Evolutionary conservation across 1,140 invertebrate species (phyloP).

Genomic region (Aphidius gifuensis): DNA sequence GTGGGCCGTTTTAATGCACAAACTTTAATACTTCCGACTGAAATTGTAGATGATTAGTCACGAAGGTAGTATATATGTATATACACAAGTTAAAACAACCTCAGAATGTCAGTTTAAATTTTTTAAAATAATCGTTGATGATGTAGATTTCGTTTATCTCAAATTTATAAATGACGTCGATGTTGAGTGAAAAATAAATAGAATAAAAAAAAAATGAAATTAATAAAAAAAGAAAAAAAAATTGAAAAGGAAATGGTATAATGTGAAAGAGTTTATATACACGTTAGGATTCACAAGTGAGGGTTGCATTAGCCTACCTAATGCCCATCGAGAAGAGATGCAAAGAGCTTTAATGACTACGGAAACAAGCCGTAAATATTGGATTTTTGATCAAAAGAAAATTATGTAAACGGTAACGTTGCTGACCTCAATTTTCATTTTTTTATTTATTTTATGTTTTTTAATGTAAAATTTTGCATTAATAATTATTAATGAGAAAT

Average conservation of each 20-base stretch:
- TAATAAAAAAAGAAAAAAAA: constrained; percentile 4
- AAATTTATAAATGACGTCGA: constrained; percentile 10
- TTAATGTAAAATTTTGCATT: too few species aligned
- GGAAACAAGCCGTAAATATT: constrained; percentile 31
- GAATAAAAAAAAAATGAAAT: neutral
- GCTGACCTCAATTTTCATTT: too few species aligned
- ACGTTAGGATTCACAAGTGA: constrained; percentile 1
- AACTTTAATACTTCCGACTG: constrained; percentile 36
- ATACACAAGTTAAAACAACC: neutral
- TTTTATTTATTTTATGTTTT: too few species aligned
- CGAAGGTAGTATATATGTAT: constrained; percentile 18
- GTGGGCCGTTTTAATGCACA: constrained; percentile 30
- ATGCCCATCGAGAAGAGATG: constrained; percentile 21
- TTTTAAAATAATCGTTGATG: constrained; percentile 6
- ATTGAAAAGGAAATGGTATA: neutral
- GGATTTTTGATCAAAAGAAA: constrained; percentile 37
- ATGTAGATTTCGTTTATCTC: constrained; percentile 13
- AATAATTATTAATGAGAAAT: too few species aligned
- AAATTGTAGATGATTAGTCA: constrained; percentile 36
- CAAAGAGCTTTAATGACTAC: constrained; percentile 16
- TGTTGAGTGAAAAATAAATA: neutral
- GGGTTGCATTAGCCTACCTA: neutral
- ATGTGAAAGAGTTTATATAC: neutral
- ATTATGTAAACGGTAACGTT: constrained; percentile 25
- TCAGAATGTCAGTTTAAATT: constrained; percentile 22